A percentile compares a stretch with the other conserved stretches of the same genome.
Conservation (phyloP, 1,140 invertebrate species). For the Leguminivora glycinivorella region DNA sequence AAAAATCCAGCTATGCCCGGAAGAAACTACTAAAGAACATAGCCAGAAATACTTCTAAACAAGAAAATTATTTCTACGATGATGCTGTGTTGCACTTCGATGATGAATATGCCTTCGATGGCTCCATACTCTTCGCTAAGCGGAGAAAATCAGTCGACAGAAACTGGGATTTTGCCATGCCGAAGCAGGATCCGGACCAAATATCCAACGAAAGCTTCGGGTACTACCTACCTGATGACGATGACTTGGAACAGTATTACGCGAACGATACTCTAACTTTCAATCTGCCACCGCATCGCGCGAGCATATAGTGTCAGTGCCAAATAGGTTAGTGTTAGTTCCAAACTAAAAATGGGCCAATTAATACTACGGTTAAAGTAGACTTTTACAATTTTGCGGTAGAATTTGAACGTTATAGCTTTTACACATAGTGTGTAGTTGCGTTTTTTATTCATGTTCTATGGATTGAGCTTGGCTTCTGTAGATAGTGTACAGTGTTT, state of each 20-base stretch:
- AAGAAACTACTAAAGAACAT: slow-evolving; percentile 76
- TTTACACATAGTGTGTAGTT: slow-evolving; percentile 63
- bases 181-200: slow-evolving; percentile 51
- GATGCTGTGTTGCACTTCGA: slow-evolving; percentile 74
- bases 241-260: slow-evolving; percentile 67
- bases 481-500: slow-evolving; percentile 48
- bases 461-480: slow-evolving; percentile 51
- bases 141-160: slow-evolving; percentile 70
- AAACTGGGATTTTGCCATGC: slow-evolving; percentile 59
- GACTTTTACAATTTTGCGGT: slow-evolving; percentile 51
- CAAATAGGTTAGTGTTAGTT: slow-evolving; percentile 46
- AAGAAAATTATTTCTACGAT: slow-evolving; percentile 76
- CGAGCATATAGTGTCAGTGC: slow-evolving; percentile 64
- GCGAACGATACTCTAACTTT: slow-evolving; percentile 74
- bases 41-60: slow-evolving; percentile 64
- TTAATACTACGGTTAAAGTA: slow-evolving; percentile 54
- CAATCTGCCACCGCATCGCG: slow-evolving; percentile 66
- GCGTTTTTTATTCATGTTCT: slow-evolving; percentile 45
- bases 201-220: slow-evolving; percentile 75
- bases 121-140: slow-evolving; percentile 74
- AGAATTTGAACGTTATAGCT: slow-evolving; percentile 58
- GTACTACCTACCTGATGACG: slow-evolving; percentile 72
- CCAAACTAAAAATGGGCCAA: slow-evolving; percentile 58
- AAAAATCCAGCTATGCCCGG: slow-evolving; percentile 72
- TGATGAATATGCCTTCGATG: slow-evolving; percentile 74